Percentiles rank a stretch among this genome's conserved stretches.
These are phyloP conservation scores for Psylliodes chrysocephalus DNA, from an alignment of 2,888 invertebrate genomes.

Conservation along the genomic window DNA sequence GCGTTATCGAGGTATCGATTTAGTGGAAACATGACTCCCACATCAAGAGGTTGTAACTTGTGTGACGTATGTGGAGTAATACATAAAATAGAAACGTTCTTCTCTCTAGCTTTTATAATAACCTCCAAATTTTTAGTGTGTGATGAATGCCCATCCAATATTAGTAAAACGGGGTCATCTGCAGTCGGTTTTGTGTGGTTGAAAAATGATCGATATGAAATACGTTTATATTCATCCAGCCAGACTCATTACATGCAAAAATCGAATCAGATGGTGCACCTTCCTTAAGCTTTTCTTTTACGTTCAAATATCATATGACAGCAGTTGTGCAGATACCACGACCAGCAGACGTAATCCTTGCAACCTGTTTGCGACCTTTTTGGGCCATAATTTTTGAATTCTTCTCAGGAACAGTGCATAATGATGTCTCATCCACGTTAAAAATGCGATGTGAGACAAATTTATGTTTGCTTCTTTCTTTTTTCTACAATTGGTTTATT, in stretches of 20 bases:
- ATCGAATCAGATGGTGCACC: constrained; percentile 52
- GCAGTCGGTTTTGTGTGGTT: constrained; percentile 2
- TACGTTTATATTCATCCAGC: constrained; percentile 55
- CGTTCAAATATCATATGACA: too few species aligned
- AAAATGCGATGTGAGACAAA: too few species aligned
- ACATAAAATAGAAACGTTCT: constrained; percentile 15
- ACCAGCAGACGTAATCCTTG: constrained; percentile 4
- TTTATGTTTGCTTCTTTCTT: too few species aligned
- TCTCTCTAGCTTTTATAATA: constrained; percentile 11
- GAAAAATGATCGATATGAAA: constrained; percentile 58
- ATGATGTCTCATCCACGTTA: too few species aligned
- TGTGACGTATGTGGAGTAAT: constrained; percentile 14
- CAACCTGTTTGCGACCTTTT: constrained; percentile 5
- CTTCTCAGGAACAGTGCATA: not conserved
- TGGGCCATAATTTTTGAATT: not conserved
- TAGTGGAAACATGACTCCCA: constrained; percentile 7
- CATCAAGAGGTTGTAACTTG: constrained; percentile 11
- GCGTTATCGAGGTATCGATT: too few species aligned
- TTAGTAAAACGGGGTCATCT: not conserved
- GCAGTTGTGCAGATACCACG: not conserved
- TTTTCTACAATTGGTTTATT: too few species aligned
- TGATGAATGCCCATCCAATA: constrained; percentile 10
- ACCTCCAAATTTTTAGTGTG: constrained; percentile 18
- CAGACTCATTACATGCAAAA: constrained; percentile 45
- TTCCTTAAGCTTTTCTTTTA: constrained; percentile 45